These are phyloP conservation scores for Rhinogobius similis DNA, from an alignment of 2,113 vertebrate species.

Conservation along the genomic window DNA sequence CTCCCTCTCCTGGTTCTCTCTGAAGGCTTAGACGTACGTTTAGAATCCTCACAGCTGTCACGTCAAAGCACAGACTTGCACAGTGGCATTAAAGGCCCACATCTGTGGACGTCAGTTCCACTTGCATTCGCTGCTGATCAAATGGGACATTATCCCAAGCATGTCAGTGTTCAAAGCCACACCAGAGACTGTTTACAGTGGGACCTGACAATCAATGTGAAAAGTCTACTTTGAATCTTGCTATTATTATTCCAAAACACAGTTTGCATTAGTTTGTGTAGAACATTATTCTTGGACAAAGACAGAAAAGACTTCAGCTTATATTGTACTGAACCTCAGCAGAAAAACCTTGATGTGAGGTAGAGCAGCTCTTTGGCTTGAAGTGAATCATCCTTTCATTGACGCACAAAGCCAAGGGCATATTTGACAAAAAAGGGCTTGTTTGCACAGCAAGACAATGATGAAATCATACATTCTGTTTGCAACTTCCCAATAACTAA, in stretches of 20 bases:
- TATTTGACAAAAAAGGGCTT: too few relatives aligned
- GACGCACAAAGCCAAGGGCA: background rate
- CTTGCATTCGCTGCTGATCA: slow-evolving; percentile 10
- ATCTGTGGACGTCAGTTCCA: slow-evolving; percentile 11
- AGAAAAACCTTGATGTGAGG: background rate
- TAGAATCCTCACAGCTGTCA: slow-evolving; percentile 11
- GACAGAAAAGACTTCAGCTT: background rate
- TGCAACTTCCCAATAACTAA: too few relatives aligned
- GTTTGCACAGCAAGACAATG: too few relatives aligned
- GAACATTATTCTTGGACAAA: background rate
- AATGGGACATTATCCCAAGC: slow-evolving; percentile 12
- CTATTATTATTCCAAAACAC: slow-evolving; percentile 1
- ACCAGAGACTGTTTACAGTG: slow-evolving; percentile 5
- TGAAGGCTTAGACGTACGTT: background rate
- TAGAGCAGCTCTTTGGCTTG: background rate
- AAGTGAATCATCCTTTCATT: background rate
- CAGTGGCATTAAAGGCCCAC: slow-evolving; percentile 4
- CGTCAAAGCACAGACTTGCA: background rate
- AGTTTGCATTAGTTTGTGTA: background rate
- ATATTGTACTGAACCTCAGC: background rate
- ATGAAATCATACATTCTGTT: too few relatives aligned
- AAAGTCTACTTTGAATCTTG: background rate
- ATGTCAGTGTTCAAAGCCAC: slow-evolving; percentile 9
- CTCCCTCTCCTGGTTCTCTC: slow-evolving; percentile 1
- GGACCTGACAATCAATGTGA: slow-evolving; percentile 2